Percentiles rank a stretch among this genome's conserved stretches.
phyloP scores from a whole-genome alignment of 2,113 vertebrate genomes.

The Shinisaurus crocodilurus region DNA sequence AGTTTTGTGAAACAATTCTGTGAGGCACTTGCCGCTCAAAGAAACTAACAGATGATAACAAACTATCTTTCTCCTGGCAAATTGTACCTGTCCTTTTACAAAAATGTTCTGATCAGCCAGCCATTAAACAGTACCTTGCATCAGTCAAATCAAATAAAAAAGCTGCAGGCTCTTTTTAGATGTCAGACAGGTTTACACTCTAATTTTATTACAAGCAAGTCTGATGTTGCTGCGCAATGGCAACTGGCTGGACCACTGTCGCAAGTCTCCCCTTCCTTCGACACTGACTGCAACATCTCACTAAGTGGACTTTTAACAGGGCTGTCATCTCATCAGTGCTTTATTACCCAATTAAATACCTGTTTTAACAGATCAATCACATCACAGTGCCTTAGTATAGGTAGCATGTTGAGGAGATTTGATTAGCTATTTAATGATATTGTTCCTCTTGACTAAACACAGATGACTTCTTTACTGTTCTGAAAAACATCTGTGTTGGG shows the following conservation, averaged over 20 bases:
- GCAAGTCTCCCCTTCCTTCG: not conserved
- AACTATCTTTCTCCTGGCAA: slow-evolving; percentile 12
- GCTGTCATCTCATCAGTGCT: not conserved
- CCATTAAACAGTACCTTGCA: not conserved
- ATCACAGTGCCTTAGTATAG: not conserved
- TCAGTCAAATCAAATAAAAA: slow-evolving; percentile 22
- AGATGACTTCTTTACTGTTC: not conserved
- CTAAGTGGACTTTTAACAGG: not conserved
- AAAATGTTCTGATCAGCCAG: slow-evolving; percentile 27
- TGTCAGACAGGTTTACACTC: not conserved
- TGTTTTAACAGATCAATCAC: not conserved
- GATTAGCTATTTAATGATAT: not conserved
- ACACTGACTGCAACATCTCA: slow-evolving; percentile 1
- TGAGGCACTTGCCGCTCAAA: not conserved
- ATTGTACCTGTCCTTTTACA: slow-evolving; percentile 26
- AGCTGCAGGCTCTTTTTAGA: slow-evolving; percentile 29
- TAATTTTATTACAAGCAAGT: slow-evolving; percentile 46
- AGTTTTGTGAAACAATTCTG: slow-evolving; percentile 11
- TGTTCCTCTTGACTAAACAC: not conserved
- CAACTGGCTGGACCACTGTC: not conserved
- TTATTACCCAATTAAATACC: not conserved
- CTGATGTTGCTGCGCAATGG: slow-evolving; percentile 4
- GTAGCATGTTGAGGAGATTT: not conserved
- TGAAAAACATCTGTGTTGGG: not conserved
- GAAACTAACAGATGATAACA: not conserved